phyloP scores from a whole-genome alignment of 2,113 vertebrate genomes.

The Danionella cerebrum region DNA sequence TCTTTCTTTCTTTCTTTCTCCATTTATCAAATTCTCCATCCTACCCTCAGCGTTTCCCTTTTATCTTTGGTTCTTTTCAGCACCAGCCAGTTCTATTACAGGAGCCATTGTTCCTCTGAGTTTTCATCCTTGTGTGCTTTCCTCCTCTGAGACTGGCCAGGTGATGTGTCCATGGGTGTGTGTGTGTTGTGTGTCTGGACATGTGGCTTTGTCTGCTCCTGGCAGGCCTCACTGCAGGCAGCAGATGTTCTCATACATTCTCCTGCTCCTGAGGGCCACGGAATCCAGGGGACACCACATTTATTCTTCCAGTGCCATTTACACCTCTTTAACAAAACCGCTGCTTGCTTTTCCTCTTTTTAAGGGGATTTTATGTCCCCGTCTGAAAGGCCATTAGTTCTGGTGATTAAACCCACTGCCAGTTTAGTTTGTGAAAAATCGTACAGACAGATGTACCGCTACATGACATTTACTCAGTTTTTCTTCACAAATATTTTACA shows the following conservation, averaged over 20 bases:
- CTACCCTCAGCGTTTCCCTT: too few relatives aligned
- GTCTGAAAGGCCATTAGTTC: neutral
- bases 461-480: neutral
- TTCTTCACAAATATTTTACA: neutral
- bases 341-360: constrained; percentile 48
- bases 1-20: neutral
- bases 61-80: neutral
- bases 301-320: constrained; percentile 43
- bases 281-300: constrained; percentile 53
- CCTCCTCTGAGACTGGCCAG: constrained; percentile 29
- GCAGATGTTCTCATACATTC: constrained; percentile 73
- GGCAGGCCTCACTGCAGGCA: constrained; percentile 61
- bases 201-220: constrained; percentile 70
- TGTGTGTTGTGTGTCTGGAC: constrained; percentile 46
- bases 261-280: constrained; percentile 58
- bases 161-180: constrained; percentile 31
- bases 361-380: constrained; percentile 21
- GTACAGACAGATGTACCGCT: neutral
- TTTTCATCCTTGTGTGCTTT: constrained; percentile 2
- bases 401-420: neutral
- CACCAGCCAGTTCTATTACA: constrained; percentile 17
- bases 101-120: constrained; percentile 29
- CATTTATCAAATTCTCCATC: too few relatives aligned
- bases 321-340: constrained; percentile 34
- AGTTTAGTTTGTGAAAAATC: neutral